phyloP scores from a whole-genome alignment of 2,113 vertebrate genomes.

The Kobus ellipsiprymnus region DNA sequence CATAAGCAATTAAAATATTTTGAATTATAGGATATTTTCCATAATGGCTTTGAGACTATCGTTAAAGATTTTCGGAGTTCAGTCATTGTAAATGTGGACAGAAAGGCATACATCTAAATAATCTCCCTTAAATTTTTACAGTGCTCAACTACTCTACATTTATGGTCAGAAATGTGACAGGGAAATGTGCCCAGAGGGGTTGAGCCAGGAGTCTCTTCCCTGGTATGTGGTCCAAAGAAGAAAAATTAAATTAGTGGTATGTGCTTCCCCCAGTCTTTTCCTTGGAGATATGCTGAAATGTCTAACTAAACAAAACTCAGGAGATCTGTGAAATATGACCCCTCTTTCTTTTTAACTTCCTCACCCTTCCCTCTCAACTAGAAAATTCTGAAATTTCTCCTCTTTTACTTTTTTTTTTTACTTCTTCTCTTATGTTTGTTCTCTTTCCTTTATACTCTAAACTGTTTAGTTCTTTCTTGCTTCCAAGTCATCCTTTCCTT shows the following conservation, averaged over 20 bases:
- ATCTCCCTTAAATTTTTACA: slow-evolving; percentile 28
- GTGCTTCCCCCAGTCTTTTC: slow-evolving; percentile 34
- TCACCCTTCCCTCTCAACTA: not conserved
- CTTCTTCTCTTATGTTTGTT: not conserved
- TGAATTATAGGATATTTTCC: slow-evolving; percentile 12
- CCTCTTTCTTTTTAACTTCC: not conserved
- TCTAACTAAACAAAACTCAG: slow-evolving; percentile 55
- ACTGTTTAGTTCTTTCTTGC: not conserved
- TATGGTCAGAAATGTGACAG: slow-evolving; percentile 52
- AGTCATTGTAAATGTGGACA: slow-evolving; percentile 6
- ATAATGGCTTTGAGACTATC: slow-evolving; percentile 41
- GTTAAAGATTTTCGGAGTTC: not conserved
- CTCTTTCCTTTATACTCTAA: not conserved
- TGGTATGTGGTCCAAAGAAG: slow-evolving; percentile 53
- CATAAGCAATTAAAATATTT: not conserved
- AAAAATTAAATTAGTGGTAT: slow-evolving; percentile 61
- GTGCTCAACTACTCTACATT: slow-evolving; percentile 42
- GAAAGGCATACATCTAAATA: slow-evolving; percentile 33
- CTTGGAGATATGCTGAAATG: slow-evolving; percentile 54
- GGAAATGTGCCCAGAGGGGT: not conserved
- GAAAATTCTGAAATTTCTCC: slow-evolving; percentile 25
- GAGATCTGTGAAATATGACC: slow-evolving; percentile 52
- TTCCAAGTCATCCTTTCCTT: not conserved
- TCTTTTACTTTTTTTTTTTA: not conserved
- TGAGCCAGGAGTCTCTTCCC: not conserved